Evolutionary conservation across 1,140 invertebrate species (phyloP).

Genomic region (Aphelenchoides fujianensis): DNA sequence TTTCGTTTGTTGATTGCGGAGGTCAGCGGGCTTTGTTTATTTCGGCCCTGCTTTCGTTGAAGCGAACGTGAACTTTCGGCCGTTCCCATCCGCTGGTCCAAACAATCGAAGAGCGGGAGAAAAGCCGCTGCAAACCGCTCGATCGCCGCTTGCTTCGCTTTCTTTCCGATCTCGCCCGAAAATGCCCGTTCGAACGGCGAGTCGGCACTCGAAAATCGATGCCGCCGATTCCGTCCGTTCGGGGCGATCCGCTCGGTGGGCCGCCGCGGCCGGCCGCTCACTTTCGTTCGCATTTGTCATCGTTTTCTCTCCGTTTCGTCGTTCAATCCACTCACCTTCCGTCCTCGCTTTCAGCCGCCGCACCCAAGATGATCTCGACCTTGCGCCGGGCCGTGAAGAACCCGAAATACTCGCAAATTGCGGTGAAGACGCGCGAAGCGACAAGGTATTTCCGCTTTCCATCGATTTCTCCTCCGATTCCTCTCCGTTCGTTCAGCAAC

Average conservation of each 20-base stretch:
- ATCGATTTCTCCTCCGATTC: not conserved
- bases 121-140: too few species aligned
- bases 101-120: too few species aligned
- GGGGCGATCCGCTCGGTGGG: not conserved
- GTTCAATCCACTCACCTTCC: not conserved
- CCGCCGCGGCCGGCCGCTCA: not conserved
- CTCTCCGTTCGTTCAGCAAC: not conserved
- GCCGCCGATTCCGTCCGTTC: not conserved
- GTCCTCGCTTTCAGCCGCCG: too few species aligned
- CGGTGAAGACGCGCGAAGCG: not conserved
- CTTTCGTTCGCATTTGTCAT: not conserved
- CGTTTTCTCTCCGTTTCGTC: not conserved
- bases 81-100: too few species aligned
- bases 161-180: too few species aligned
- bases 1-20: too few species aligned
- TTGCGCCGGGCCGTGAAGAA: not conserved
- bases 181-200: too few species aligned
- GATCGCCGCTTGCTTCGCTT: too few species aligned
- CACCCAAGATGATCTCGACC: not conserved
- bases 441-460: not conserved
- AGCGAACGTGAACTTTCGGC: too few species aligned
- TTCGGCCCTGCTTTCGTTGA: too few species aligned
- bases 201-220: too few species aligned
- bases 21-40: too few species aligned
- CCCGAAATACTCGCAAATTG: not conserved